These are phyloP conservation scores for Tanytarsus gracilentus DNA, from an alignment of 2,888 invertebrate species.

Conservation along the genomic window DNA sequence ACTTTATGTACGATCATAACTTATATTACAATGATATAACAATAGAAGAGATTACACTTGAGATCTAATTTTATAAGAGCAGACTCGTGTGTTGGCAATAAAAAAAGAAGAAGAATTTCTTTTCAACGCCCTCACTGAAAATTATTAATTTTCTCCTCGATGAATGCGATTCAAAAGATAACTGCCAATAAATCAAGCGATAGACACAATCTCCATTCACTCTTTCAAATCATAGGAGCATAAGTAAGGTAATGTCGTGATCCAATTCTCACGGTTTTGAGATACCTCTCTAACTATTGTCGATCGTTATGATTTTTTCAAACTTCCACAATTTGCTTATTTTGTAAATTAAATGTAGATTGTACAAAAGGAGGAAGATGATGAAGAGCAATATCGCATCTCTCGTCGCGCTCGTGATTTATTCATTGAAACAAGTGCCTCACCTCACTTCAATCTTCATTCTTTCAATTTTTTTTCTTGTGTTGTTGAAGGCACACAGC, in stretches of 20 bases:
- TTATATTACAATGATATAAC: neutral
- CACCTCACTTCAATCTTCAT: slow-evolving; percentile 9
- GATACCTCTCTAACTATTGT: slow-evolving; percentile 5
- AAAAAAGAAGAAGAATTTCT: too few relatives aligned
- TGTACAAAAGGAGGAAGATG: neutral
- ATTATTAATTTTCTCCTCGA: too few relatives aligned
- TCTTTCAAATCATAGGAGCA: neutral
- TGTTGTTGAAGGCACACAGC: neutral
- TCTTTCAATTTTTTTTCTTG: neutral
- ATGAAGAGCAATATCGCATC: neutral
- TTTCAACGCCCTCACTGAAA: too few relatives aligned
- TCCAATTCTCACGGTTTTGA: slow-evolving; percentile 21
- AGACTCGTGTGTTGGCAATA: too few relatives aligned
- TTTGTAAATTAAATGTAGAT: slow-evolving; percentile 13
- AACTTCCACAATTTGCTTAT: neutral
- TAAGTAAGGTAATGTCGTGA: slow-evolving; percentile 6
- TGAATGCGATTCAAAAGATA: too few relatives aligned
- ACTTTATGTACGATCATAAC: neutral
- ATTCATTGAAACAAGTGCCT: slow-evolving; percentile 23
- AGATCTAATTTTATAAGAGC: neutral
- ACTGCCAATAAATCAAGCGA: neutral
- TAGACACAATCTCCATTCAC: neutral
- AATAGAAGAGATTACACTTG: neutral
- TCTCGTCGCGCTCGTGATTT: slow-evolving; percentile 22
- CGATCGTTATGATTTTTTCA: slow-evolving; percentile 10